These are phyloP conservation scores for Limnephilus auricula DNA, from an alignment of 2,888 invertebrate species.

Conservation along the genomic window DNA sequence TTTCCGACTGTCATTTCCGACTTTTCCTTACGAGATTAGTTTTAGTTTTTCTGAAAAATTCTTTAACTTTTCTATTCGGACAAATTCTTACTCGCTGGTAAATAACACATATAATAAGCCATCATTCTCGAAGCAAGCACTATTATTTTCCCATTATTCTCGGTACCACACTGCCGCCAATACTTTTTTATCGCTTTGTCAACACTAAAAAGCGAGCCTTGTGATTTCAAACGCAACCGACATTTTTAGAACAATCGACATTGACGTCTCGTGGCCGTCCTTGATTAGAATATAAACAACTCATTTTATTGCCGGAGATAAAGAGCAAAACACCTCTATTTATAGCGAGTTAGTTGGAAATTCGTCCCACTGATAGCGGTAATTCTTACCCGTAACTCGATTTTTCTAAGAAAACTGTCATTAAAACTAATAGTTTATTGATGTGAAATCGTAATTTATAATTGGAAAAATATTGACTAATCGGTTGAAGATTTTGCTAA, in stretches of 20 bases:
- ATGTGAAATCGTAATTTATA: not conserved
- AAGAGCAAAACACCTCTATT: slow-evolving; percentile 6
- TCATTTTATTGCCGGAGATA: slow-evolving; percentile 29
- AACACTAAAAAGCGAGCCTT: not conserved
- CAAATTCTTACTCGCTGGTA: not conserved
- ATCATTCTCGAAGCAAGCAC: not conserved
- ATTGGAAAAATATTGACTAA: not conserved
- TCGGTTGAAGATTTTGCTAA: not conserved
- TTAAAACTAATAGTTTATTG: not conserved
- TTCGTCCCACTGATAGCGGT: not conserved
- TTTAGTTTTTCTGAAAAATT: not conserved
- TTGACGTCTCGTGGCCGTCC: slow-evolving; percentile 26
- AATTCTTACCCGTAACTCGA: not conserved
- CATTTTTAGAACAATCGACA: slow-evolving; percentile 40
- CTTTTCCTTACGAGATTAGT: too few species aligned
- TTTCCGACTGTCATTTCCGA: not conserved
- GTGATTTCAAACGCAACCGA: slow-evolving; percentile 32
- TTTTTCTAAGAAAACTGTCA: not conserved
- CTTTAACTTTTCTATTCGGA: not conserved
- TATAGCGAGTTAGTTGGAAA: not conserved
- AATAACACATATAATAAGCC: not conserved
- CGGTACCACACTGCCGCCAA: not conserved
- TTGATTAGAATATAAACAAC: slow-evolving; percentile 29
- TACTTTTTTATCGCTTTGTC: slow-evolving; percentile 29
- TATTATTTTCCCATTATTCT: not conserved